Base-by-base conservation (phyloP, 2,797 vertebrate genomes). In the Cacajao melanocephalus region DNA sequence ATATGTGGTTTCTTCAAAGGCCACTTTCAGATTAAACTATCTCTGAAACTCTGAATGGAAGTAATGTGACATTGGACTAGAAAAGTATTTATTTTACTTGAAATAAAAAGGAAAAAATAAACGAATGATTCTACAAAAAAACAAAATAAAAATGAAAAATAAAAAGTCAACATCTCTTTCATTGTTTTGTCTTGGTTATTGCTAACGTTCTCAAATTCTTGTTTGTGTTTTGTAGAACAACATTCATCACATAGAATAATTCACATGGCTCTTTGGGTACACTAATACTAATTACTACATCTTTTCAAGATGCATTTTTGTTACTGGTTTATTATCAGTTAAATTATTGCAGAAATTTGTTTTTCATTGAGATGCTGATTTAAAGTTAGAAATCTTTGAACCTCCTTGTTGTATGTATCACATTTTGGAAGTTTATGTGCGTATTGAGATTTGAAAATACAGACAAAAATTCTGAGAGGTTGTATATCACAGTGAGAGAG, bases 1-100 rank as follows among this genome's bases (percentile, higher is more conserved):
- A 89, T 96, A 98, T 39, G 88, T 98, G 89, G 58, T 73, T 96
- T 95, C 12, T 14, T 97, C 88, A 91, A 98, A 98, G 92, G 80
- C 92, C 64, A 93, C 90, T 70, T 96, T 98, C 84, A 96, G 90
- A 95, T 90, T 93, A 97, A 98, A 98, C 78, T 70, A 2, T 67
- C 87, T 95, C 36, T 86, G 87, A 92, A 97, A 91, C 2, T 96
- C 57, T 81, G 22, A 1, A 88, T 91, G 87, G 10, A 97, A 64
- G 28, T 83, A 94, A 85, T 7, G 26, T 83, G 44, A 17, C 2
- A 76, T 30, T 88, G 36, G 26, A 72, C 3, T 80, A 46, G 10
- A 81, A 86, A 92, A 78, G 2, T 81, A 57, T 83, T 88, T 84
- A 81, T 92, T 81, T 96, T 64, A 88, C 78, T 92, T 7, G 46